Base-by-base conservation (phyloP, 2,797 vertebrate species). In the Enteromius unitaeniatus region DNA sequence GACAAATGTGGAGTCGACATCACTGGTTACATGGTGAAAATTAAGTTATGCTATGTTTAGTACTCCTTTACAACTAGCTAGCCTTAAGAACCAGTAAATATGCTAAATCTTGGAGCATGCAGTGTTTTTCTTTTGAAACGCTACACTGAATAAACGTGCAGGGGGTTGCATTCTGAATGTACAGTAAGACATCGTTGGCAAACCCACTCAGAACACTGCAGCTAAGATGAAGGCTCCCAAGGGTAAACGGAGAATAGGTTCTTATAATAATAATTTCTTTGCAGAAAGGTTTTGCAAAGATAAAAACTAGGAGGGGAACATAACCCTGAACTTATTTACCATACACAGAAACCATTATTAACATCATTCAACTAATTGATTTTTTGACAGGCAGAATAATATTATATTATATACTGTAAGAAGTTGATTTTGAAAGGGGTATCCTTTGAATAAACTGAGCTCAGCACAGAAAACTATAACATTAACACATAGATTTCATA, bases 341-440 rank as follows among this genome's bases (percentile, higher is more conserved):
- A 26, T 76, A 40, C 17, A 79, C 13, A 19, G 3, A 81, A 73
- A 73, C 67, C 1, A 40, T 45, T 42, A 68, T 93, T 86, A 89
- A 91, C 91, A 92, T 93, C 31, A 28, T 23, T 42, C 3, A 89
- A 92, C 93, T 93, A 94, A 94, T 95, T 94, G 93, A 95, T 93
- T 93, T 91, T 90, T 87, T 90, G 89, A 92, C 14, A 3, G 51
- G 42, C 55, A 72, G 51, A 60, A 17, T 1, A 8, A 47, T n/a
- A n/a, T n/a, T n/a, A n/a, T n/a, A n/a, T n/a, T 89, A 92, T 93
- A 93, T 94, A 8, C 37, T 40, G 37, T 42, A 93, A 93, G 83
- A 88, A 78, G 49, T 84, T 89, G 90, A 70, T 78, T 49, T 65
- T 19, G 34, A 47, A 64, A 2, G 19, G 65, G 55, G 49, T 70